Conservation (phyloP, 2,888 invertebrate genomes). For the Eueremaeus valkanovi region DNA sequence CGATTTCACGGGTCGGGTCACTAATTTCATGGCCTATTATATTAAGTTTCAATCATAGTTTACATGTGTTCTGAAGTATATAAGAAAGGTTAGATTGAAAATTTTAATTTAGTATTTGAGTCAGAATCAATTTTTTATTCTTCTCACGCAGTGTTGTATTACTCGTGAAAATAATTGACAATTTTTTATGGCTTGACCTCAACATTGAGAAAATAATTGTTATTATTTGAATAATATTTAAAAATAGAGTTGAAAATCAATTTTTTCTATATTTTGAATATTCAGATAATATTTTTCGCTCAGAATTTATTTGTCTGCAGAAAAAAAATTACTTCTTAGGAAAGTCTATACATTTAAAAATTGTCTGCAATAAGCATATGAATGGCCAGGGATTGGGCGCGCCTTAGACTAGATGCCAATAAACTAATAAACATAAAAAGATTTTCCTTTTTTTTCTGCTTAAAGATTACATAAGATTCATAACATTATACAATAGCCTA, state of each 20-base stretch:
- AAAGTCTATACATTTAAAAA: background rate
- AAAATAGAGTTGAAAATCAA: background rate
- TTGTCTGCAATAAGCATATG: background rate
- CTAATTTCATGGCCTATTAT: constrained; percentile 12
- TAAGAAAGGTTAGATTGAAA: background rate
- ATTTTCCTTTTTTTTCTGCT: background rate
- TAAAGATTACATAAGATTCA: background rate
- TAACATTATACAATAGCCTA: background rate
- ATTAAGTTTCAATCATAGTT: background rate
- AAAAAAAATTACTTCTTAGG: background rate
- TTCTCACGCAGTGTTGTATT: background rate
- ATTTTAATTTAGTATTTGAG: background rate
- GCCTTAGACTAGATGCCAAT: constrained; percentile 17
- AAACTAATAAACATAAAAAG: background rate
- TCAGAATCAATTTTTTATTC: background rate
- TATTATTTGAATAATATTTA: no score
- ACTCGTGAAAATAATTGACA: background rate
- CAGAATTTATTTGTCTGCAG: background rate
- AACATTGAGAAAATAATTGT: background rate
- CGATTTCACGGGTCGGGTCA: constrained; percentile 16
- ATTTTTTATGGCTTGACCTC: background rate
- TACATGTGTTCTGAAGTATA: no score
- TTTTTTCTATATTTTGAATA: background rate
- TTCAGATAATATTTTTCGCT: no score
- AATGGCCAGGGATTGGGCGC: background rate